A percentile compares a stretch with the other conserved stretches of the same genome.
Conservation (phyloP, 2,113 vertebrate species). For the Aegypius monachus region DNA sequence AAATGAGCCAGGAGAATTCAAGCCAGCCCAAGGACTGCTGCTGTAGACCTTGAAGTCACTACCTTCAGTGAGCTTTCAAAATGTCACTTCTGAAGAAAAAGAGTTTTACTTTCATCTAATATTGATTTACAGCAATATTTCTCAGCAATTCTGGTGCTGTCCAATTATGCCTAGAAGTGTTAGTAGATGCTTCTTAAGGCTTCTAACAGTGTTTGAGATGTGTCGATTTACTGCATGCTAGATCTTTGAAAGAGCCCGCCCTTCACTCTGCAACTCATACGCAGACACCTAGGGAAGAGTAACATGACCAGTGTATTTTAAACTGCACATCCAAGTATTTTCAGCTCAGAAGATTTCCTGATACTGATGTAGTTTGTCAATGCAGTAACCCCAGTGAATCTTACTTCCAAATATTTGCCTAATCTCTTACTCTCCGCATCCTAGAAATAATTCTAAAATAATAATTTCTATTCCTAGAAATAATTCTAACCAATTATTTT, state of each 20-base stretch:
- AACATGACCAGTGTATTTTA: background rate
- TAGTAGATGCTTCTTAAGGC: background rate
- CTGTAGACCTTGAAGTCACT: background rate
- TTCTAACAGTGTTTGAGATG: background rate
- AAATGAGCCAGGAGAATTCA: background rate
- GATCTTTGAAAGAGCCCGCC: background rate
- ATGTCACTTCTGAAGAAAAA: background rate
- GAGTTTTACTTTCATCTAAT: background rate
- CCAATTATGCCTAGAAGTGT: background rate
- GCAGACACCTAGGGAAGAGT: background rate
- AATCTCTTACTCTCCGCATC: background rate
- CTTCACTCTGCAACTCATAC: background rate
- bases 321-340: background rate
- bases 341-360: background rate
- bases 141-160: background rate
- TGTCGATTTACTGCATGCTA: background rate
- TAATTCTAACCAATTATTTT: background rate
- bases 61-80: background rate
- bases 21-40: background rate
- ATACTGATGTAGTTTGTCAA: background rate
- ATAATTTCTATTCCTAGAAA: too few species aligned
- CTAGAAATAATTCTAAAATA: too few species aligned
- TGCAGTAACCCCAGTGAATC: background rate
- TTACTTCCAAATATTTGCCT: background rate
- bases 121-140: background rate